These are phyloP conservation scores for Microlaimidae sp. DNA, from an alignment of 2,888 invertebrate genomes.

Conservation along the genomic window DNA sequence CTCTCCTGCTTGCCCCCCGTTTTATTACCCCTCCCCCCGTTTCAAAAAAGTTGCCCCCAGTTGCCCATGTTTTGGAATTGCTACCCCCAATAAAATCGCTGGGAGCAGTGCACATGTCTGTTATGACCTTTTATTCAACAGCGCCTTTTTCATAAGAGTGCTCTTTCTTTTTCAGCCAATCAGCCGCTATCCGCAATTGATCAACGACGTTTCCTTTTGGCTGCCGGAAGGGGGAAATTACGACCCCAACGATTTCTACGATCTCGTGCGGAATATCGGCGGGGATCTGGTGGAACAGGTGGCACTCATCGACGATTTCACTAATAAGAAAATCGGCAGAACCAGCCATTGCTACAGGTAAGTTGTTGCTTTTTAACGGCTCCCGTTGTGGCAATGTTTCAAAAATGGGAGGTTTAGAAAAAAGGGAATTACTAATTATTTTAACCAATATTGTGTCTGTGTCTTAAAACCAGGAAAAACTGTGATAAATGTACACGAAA, in stretches of 20 bases:
- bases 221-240: slow-evolving; percentile 45
- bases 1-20: no score
- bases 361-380: no score
- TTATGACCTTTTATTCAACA: no score
- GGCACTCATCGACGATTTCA: slow-evolving; percentile 61
- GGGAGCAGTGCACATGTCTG: no score
- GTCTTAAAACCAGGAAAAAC: no score
- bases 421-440: not conserved
- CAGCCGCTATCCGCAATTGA: slow-evolving; percentile 67
- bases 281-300: slow-evolving; percentile 89
- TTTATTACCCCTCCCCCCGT: no score
- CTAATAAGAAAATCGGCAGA: slow-evolving; percentile 61
- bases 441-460: no score
- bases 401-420: not conserved
- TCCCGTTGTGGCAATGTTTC: not conserved
- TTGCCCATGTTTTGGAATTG: no score
- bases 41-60: no score
- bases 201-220: slow-evolving; percentile 91
- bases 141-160: not conserved
- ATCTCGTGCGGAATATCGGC: slow-evolving; percentile 66
- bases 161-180: slow-evolving; percentile 45
- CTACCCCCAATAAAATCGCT: no score
- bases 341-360: slow-evolving; percentile 64
- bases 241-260: slow-evolving; percentile 48
- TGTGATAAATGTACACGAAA: no score